Evolutionary conservation across 1,140 invertebrate genomes (phyloP).

Genomic region (Stegodyphus mimosarum): DNA sequence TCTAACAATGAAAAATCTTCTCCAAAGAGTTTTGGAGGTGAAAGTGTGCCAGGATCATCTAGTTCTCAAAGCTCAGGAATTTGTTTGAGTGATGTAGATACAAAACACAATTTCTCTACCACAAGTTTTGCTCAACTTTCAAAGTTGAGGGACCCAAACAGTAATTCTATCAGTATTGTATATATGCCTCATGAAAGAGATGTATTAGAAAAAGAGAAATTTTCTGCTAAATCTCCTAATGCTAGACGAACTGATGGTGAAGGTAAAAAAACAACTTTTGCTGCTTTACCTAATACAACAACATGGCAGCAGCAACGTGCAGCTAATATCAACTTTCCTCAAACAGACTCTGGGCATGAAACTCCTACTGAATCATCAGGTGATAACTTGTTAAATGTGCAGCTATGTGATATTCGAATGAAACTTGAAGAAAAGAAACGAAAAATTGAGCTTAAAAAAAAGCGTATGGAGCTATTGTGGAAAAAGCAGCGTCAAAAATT

Average conservation of each 20-base stretch:
- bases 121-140: slow-evolving; percentile 79
- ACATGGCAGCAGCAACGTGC: slow-evolving; percentile 86
- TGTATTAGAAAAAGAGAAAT: slow-evolving; percentile 2
- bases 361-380: slow-evolving; percentile 48
- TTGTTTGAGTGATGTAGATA: slow-evolving; percentile 47
- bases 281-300: slow-evolving; percentile 79
- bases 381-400: slow-evolving; percentile 72
- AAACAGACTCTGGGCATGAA: slow-evolving; percentile 57
- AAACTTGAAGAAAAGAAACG: slow-evolving; percentile 94
- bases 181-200: slow-evolving; percentile 74
- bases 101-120: slow-evolving; percentile 63
- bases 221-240: not conserved
- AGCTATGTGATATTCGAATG: slow-evolving; percentile 85
- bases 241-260: slow-evolving; percentile 17
- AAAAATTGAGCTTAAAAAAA: slow-evolving; percentile 90
- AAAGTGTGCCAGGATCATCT: slow-evolving; percentile 48
- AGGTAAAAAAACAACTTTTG: slow-evolving; percentile 78
- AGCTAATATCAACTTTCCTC: slow-evolving; percentile 66
- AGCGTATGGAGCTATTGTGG: slow-evolving; percentile 86
- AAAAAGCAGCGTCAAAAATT: slow-evolving; percentile 89
- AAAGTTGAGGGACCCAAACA: slow-evolving; percentile 69
- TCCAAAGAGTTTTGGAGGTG: slow-evolving; percentile 26
- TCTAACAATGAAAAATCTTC: slow-evolving; percentile 1
- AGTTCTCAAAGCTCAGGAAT: slow-evolving; percentile 58
- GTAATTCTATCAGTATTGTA: slow-evolving; percentile 74